Percentiles rank a stretch among this genome's conserved stretches.
phyloP scores from a whole-genome alignment of 2,113 vertebrate species.

The Thalassarche chlororhynchos region DNA sequence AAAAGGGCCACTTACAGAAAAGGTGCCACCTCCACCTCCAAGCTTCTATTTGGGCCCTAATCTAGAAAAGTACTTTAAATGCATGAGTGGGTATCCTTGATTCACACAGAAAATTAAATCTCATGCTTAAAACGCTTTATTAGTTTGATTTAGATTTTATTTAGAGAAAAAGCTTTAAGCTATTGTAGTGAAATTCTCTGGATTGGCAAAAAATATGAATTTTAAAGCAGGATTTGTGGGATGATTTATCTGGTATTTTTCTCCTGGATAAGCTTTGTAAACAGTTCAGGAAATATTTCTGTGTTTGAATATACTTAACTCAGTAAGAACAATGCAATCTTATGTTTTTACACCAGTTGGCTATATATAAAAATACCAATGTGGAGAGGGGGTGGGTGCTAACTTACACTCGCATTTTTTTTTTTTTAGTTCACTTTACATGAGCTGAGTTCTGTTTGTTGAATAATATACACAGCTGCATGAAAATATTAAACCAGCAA shows the following conservation, averaged over 20 bases:
- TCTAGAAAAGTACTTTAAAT: neutral
- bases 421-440: neutral
- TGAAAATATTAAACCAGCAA: neutral
- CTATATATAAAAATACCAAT: neutral
- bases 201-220: neutral
- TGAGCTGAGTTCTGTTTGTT: neutral
- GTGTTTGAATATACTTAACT: neutral
- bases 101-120: neutral
- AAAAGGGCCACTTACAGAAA: neutral
- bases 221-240: neutral
- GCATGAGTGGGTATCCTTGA: neutral
- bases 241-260: neutral
- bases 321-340: neutral
- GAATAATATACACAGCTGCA: neutral
- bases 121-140: neutral
- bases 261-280: neutral
- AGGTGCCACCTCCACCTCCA: neutral
- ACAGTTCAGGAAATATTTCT: neutral
- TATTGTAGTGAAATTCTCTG: neutral
- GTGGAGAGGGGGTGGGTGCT: constrained; percentile 27
- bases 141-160: neutral
- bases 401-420: neutral
- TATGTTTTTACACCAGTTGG: neutral
- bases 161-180: neutral
- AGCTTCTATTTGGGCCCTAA: neutral